Evolutionary conservation across 2,888 invertebrate species (phyloP).

Genomic region (Acanthoscelides obtectus): DNA sequence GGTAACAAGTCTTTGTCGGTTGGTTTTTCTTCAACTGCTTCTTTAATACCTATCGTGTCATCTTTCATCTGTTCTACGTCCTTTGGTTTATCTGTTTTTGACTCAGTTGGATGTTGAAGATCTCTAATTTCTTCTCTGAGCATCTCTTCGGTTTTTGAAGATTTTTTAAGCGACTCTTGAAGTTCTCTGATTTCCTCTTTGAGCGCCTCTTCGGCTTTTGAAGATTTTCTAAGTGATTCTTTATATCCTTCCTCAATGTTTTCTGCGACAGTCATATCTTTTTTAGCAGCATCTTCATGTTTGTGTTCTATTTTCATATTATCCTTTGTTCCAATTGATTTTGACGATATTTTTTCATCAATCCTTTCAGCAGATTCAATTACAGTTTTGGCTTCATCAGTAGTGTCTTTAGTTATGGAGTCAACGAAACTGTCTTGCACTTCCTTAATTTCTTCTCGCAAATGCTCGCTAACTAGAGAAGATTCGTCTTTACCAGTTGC

Average conservation of each 20-base stretch:
- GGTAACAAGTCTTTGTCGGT: too few relatives aligned
- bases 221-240: not conserved
- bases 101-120: not conserved
- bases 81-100: not conserved
- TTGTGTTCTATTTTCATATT: not conserved
- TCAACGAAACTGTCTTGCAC: not conserved
- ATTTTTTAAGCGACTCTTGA: not conserved
- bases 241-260: not conserved
- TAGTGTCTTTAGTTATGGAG: not conserved
- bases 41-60: not conserved
- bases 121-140: not conserved
- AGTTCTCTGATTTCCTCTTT: not conserved
- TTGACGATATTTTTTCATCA: slow-evolving; percentile 5
- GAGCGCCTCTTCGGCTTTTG: not conserved
- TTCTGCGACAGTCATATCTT: not conserved
- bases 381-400: not conserved
- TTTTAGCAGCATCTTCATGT: not conserved
- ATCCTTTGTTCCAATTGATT: slow-evolving; percentile 1
- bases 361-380: not conserved
- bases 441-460: slow-evolving; percentile 4
- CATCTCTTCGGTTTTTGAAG: not conserved
- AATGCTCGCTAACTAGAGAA: not conserved
- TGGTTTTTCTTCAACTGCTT: not conserved
- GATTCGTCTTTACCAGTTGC: not conserved
- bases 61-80: too few relatives aligned